Conservation (phyloP, 2,113 vertebrate species). For the Caracal caracal region DNA sequence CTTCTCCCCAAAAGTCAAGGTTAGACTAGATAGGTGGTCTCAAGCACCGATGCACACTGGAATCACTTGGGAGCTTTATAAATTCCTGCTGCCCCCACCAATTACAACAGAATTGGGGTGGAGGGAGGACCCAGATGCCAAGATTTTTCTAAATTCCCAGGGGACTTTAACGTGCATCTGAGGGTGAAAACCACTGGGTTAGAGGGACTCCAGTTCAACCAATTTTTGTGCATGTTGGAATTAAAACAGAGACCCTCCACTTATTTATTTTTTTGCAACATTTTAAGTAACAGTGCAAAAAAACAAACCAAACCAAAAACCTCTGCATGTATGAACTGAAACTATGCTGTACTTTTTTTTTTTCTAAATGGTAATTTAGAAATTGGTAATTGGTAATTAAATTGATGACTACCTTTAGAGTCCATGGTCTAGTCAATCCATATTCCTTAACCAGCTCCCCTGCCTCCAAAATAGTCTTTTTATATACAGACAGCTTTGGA, state of each 20-base stretch:
- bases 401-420: background rate
- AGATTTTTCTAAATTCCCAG: background rate
- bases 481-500: background rate
- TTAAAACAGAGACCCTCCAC: background rate
- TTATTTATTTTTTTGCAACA: background rate
- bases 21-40: background rate
- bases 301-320: background rate
- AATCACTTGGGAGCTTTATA: background rate
- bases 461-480: background rate
- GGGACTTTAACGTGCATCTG: background rate
- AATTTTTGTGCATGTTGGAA: background rate
- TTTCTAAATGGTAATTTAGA: background rate
- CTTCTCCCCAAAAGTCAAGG: background rate
- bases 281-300: constrained; percentile 6
- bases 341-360: background rate
- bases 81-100: background rate
- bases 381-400: background rate
- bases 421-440: background rate
- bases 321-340: background rate
- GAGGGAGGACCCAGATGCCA: background rate
- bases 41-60: no score
- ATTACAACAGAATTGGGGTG: background rate
- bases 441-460: background rate
- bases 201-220: background rate
- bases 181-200: background rate